Evolutionary conservation across 1,140 invertebrate genomes (phyloP).

Genomic region (Pseudoatta argentina): DNA sequence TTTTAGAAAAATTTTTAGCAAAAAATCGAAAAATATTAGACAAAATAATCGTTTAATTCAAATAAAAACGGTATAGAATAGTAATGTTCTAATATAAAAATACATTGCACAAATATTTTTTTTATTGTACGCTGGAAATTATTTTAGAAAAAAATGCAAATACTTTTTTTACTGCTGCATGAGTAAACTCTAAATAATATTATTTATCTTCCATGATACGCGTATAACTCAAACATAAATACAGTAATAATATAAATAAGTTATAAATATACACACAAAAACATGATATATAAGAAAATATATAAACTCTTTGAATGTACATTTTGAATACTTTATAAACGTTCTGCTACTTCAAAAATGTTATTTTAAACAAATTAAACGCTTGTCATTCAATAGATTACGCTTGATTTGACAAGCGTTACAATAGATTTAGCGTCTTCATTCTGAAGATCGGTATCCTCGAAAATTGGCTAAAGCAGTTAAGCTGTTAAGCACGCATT

Average conservation of each 20-base stretch:
- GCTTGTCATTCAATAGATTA: not conserved
- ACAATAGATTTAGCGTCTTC: conserved; percentile 11
- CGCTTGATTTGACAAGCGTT: conserved; percentile 14
- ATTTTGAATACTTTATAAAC: not conserved
- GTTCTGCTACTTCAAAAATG: not conserved
- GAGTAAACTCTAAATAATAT: not conserved
- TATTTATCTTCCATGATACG: not conserved
- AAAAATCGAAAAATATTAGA: not conserved
- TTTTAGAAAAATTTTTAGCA: not conserved
- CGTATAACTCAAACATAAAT: not conserved
- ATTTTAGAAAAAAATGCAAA: not conserved
- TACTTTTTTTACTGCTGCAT: not conserved
- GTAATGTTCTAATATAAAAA: not conserved
- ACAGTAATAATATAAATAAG: not conserved
- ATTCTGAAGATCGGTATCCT: conserved; percentile 31
- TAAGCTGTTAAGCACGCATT: conserved; percentile 43
- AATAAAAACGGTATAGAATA: not conserved
- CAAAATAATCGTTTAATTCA: not conserved
- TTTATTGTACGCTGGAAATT: not conserved
- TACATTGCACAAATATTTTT: not conserved
- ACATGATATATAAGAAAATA: not conserved
- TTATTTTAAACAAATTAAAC: not conserved
- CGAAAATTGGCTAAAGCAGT: conserved; percentile 46
- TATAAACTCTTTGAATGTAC: not conserved
- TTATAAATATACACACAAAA: not conserved